These are phyloP conservation scores for Echiichthys vipera DNA, from an alignment of 2,797 vertebrate genomes.

Conservation along the genomic window DNA sequence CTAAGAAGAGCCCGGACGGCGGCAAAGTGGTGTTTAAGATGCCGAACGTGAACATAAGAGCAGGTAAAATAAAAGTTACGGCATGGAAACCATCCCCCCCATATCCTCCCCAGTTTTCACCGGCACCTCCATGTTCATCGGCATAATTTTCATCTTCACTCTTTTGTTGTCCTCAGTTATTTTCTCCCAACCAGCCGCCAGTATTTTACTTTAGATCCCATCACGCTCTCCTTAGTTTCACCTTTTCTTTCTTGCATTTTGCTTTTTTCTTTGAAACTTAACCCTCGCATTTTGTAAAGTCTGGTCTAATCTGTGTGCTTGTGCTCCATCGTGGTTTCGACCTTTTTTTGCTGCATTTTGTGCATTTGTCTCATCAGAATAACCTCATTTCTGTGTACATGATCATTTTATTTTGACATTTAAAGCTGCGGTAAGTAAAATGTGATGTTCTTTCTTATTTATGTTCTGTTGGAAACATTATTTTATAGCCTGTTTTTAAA, in stretches of 20 bases:
- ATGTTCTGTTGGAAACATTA: not conserved
- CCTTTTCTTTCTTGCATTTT: conserved; percentile 48
- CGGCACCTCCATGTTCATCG: conserved; percentile 58
- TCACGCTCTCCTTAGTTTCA: conserved; percentile 19
- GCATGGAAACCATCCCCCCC: conserved; percentile 61
- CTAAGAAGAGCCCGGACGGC: conserved; percentile 59
- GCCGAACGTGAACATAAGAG: conserved; percentile 75
- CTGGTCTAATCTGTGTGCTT: conserved; percentile 27
- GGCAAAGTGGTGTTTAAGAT: conserved; percentile 67
- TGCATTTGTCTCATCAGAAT: conserved; percentile 43
- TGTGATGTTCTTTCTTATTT: not conserved
- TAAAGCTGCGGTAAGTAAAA: conserved; percentile 51
- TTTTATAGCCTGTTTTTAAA: not conserved
- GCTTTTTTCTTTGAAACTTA: conserved; percentile 49
- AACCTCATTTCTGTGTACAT: conserved; percentile 19
- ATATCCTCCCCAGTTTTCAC: conserved; percentile 56
- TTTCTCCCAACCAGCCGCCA: conserved; percentile 26
- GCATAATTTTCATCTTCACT: conserved; percentile 45
- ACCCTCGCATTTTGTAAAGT: conserved; percentile 61
- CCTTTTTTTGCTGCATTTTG: conserved; percentile 57
- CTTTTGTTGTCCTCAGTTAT: conserved; percentile 46
- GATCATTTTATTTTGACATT: conserved; percentile 14
- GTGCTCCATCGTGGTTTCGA: conserved; percentile 15
- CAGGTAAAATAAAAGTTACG: conserved; percentile 81
- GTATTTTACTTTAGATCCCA: conserved; percentile 29